Percentiles rank a stretch among this genome's conserved stretches.
Evolutionary conservation across 2,888 invertebrate species (phyloP).

Genomic region (Plebejus melissa): DNA sequence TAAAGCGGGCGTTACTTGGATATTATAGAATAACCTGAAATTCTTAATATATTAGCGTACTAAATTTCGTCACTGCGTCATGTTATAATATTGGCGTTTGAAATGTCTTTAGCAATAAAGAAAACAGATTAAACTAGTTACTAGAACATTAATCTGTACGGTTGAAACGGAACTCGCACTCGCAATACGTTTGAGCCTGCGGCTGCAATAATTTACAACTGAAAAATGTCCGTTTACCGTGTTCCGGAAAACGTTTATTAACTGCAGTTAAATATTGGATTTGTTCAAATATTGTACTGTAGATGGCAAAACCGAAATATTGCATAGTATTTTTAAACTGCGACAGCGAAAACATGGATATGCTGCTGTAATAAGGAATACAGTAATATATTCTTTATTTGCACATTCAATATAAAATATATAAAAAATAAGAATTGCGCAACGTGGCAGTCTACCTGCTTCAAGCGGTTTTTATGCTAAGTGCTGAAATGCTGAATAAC

Average conservation of each 20-base stretch:
- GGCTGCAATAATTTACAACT: slow-evolving; percentile 12
- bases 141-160: not conserved
- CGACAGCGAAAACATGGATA: not conserved
- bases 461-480: too few relatives aligned
- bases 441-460: too few relatives aligned
- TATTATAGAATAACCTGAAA: too few relatives aligned
- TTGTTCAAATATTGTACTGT: not conserved
- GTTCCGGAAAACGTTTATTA: not conserved
- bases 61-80: not conserved
- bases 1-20: too few relatives aligned
- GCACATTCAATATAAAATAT: too few relatives aligned
- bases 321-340: not conserved
- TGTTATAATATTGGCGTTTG: not conserved
- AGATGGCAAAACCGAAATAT: too few relatives aligned
- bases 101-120: not conserved
- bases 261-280: slow-evolving; percentile 25
- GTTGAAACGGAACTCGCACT: not conserved
- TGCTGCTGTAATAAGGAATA: too few relatives aligned
- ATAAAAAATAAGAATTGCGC: too few relatives aligned
- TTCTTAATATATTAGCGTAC: too few relatives aligned
- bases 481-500: too few relatives aligned
- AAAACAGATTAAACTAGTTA: not conserved
- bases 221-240: not conserved
- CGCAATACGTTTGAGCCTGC: not conserved
- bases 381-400: too few relatives aligned